Base-by-base conservation (phyloP, 2,797 vertebrate genomes). In the Chaetodon trifasciatus region DNA sequence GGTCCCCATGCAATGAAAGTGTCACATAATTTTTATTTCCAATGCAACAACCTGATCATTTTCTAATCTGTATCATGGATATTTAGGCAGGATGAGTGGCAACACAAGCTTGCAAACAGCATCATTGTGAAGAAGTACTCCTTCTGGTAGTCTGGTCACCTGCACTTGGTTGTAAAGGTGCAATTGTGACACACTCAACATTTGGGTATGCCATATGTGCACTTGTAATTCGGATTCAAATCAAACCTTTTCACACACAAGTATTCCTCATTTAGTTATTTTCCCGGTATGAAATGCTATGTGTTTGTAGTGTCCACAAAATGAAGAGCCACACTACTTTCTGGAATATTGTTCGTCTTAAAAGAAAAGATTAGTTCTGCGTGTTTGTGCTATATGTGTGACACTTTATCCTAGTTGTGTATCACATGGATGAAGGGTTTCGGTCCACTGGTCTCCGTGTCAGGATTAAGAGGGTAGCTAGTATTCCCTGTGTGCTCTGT, bases 401-500 rank as follows among this genome's bases (percentile, higher is more conserved):
- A 52, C 28, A 35, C 42, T 70, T 61, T 56, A 80, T 85, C 56
- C 75, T 70, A 39, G 60, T 57, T 46, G 82, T 67, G 53, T 70
- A 56, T 73, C 73, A 57, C 65, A 66, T 66, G 53, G 82, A 75
- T 76, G 67, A 84, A 72, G 40, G 63, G 78, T 87, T 86, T 78
- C 15, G 46, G 83, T 83, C 76, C 65, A 65, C 28, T 77, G 83
- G 81, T 81, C 81, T 86, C 64, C 5, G 15, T 88, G 86, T 86
- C 85, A 81, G 85, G 81, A 88, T 86, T 91, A 84, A 80, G 86
- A 87, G 81, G 60, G 76, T 64, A 56, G 79, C 74, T 64, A 47
- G 65, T 86, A 78, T 81, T 88, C 86, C 89, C 89, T 47, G 61
- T 81, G 78, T 72, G 87, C 73, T 84, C 28, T 78, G 40, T 46